Evolutionary conservation across 2,113 vertebrate species (phyloP).

Genomic region (Podarcis raffonei): DNA sequence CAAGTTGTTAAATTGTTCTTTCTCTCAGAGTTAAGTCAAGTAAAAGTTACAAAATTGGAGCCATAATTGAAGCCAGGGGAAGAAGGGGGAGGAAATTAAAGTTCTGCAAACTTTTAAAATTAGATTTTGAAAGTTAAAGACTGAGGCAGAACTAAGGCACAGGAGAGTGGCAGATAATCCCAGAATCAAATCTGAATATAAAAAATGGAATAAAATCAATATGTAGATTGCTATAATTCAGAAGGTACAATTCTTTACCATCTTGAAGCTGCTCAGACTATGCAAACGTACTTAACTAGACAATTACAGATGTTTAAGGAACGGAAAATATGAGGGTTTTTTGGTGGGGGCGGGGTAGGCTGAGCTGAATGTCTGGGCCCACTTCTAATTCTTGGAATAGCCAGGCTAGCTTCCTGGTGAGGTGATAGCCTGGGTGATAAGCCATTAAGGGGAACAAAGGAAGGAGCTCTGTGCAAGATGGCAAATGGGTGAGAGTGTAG

Average conservation of each 20-base stretch:
- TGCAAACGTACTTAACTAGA: neutral
- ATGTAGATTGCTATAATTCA: neutral
- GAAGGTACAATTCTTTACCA: neutral
- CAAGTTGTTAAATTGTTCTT: constrained; percentile 54
- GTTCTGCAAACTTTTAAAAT: constrained; percentile 39
- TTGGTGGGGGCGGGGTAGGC: no score
- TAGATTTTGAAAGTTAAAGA: neutral
- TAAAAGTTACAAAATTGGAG: constrained; percentile 45
- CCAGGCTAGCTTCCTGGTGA: no score
- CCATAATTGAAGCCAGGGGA: constrained; percentile 23
- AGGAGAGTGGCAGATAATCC: constrained; percentile 14
- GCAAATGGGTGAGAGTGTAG: neutral
- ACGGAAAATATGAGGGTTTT: neutral
- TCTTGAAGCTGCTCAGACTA: neutral
- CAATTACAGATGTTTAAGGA: neutral
- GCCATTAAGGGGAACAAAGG: no score
- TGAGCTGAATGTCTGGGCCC: no score
- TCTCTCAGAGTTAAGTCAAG: constrained; percentile 29
- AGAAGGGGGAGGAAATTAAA: neutral
- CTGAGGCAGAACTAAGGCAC: neutral
- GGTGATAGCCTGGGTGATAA: no score
- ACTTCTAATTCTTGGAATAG: no score
- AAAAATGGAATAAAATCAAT: neutral
- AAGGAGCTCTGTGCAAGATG: no score
- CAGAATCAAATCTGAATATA: constrained; percentile 31